A percentile compares a stretch with the other conserved stretches of the same genome.
Evolutionary conservation across 1,140 invertebrate genomes (phyloP).

Genomic region (Drosophila parabipectinata): DNA sequence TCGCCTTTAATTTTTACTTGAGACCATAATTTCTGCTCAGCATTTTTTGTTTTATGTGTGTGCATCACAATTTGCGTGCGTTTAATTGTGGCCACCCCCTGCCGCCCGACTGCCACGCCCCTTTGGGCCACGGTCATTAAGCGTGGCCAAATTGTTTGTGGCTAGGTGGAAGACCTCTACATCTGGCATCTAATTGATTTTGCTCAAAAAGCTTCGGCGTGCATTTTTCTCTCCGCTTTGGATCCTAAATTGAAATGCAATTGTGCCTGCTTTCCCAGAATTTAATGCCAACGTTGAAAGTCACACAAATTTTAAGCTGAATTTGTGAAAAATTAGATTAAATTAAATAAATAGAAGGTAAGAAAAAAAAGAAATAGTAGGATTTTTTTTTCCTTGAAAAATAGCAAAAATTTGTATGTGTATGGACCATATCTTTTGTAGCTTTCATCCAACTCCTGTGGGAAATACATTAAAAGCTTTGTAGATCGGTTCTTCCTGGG

Average conservation of each 20-base stretch:
- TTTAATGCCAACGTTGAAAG: neutral
- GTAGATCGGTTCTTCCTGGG: too few species aligned
- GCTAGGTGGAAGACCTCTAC: constrained; percentile 3
- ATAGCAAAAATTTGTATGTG: too few species aligned
- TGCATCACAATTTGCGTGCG: constrained; percentile 66
- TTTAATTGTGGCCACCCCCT: constrained; percentile 68
- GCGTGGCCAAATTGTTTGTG: constrained; percentile 46
- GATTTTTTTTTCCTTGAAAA: too few species aligned
- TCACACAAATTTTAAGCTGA: neutral
- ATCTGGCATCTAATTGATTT: constrained; percentile 47
- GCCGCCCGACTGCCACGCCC: constrained; percentile 6
- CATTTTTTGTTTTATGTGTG: constrained; percentile 51
- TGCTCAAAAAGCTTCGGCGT: constrained; percentile 25
- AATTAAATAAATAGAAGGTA: too few species aligned
- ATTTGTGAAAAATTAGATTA: neutral
- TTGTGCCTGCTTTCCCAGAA: neutral
- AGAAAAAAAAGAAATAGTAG: too few species aligned
- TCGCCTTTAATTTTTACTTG: constrained; percentile 75
- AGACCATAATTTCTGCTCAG: constrained; percentile 67
- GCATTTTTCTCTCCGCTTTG: constrained; percentile 21
- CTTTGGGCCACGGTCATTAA: constrained; percentile 53
- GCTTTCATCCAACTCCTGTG: too few species aligned
- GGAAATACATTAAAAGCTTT: too few species aligned
- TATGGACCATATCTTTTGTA: too few species aligned
- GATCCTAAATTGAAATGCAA: constrained; percentile 14